Percentiles rank a stretch among this genome's conserved stretches.
These are phyloP conservation scores for Cyprinodon tularosa DNA, from an alignment of 2,113 vertebrate species.

Conservation along the genomic window DNA sequence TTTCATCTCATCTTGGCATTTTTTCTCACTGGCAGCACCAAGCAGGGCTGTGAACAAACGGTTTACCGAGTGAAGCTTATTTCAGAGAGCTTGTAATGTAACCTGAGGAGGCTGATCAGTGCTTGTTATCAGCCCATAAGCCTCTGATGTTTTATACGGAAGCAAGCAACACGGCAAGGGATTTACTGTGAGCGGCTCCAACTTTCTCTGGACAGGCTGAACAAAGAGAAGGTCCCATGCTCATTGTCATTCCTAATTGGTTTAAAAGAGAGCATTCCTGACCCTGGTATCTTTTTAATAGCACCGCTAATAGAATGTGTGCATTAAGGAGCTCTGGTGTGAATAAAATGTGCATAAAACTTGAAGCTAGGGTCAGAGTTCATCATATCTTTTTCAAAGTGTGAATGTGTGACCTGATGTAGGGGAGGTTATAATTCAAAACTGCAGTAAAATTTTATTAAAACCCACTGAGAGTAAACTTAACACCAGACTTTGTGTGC, in stretches of 20 bases:
- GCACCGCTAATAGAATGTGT: not conserved
- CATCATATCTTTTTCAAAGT: not conserved
- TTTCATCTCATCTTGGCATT: conserved; percentile 55
- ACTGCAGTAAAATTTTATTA: conserved; percentile 33
- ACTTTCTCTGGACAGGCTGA: conserved; percentile 1
- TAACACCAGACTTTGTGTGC: too few species aligned
- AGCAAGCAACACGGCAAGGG: conserved; percentile 16
- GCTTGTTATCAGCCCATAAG: conserved; percentile 19
- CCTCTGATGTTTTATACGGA: conserved; percentile 29
- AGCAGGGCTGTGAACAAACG: conserved; percentile 20
- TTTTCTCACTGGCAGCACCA: conserved; percentile 41
- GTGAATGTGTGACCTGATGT: not conserved
- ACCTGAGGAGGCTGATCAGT: conserved; percentile 26
- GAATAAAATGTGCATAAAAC: conserved; percentile 14
- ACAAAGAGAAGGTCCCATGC: conserved; percentile 19
- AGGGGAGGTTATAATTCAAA: not conserved
- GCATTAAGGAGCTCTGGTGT: not conserved
- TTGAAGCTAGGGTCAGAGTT: not conserved
- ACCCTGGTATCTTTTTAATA: not conserved
- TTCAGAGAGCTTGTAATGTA: conserved; percentile 29
- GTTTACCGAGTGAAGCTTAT: conserved; percentile 31
- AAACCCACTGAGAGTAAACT: conserved; percentile 1
- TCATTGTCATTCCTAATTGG: not conserved
- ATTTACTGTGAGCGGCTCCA: conserved; percentile 19
- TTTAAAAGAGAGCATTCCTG: not conserved